phyloP scores from a whole-genome alignment of 1,140 invertebrate species.

The Bombus balteatus region DNA sequence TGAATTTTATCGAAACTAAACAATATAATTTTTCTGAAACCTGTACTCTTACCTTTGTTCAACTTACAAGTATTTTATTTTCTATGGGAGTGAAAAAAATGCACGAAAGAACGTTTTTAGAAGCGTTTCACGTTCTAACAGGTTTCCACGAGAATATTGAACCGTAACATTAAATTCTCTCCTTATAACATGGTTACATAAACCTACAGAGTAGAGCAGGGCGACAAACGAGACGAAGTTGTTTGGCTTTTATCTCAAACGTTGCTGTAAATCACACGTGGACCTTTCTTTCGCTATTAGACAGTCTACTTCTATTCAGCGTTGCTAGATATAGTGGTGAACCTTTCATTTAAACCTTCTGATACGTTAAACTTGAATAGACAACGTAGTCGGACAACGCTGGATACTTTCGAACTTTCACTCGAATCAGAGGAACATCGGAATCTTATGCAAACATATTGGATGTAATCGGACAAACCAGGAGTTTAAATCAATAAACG shows the following conservation, averaged over 20 bases:
- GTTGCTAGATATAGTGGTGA: too few relatives aligned
- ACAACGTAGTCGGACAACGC: not conserved
- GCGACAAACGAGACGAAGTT: constrained; percentile 22
- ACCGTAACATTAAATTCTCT: constrained; percentile 18
- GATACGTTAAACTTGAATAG: not conserved
- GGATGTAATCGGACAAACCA: not conserved
- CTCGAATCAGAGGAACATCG: not conserved
- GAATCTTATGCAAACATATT: not conserved
- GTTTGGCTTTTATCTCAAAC: not conserved
- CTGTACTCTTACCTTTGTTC: too few relatives aligned
- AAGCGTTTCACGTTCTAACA: not conserved
- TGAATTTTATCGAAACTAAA: not conserved
- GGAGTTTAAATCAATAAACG: not conserved
- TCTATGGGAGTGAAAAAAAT: not conserved
- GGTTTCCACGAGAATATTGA: constrained; percentile 26
- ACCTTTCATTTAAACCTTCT: not conserved
- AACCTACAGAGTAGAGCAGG: constrained; percentile 1
- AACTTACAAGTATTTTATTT: not conserved
- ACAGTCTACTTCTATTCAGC: not conserved
- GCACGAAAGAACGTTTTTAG: not conserved
- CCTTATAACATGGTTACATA: constrained; percentile 22
- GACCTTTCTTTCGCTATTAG: not conserved
- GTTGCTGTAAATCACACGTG: not conserved
- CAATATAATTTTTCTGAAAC: constrained; percentile 1
- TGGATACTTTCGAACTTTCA: not conserved